Evolutionary conservation across 2,113 vertebrate genomes (phyloP).

Genomic region (Onychostruthus taczanowskii): DNA sequence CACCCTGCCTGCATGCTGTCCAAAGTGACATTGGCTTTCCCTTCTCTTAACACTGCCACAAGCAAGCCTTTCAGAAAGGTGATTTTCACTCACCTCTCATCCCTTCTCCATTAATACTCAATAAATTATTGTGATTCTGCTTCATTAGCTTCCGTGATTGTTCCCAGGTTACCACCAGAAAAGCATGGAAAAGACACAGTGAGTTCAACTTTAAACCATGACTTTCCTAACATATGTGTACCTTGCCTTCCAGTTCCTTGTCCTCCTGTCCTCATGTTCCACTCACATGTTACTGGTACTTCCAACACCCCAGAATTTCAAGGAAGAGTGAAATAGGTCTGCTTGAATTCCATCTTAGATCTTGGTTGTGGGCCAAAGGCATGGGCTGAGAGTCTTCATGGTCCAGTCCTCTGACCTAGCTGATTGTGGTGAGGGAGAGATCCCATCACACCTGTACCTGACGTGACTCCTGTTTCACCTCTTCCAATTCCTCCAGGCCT

Average conservation of each 20-base stretch:
- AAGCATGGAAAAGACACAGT: background rate
- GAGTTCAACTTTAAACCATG: background rate
- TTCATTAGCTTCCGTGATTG: background rate
- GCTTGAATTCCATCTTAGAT: background rate
- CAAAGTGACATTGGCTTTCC: background rate
- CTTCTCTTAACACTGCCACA: background rate
- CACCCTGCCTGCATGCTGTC: background rate
- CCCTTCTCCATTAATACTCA: background rate
- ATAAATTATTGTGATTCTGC: background rate
- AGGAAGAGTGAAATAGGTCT: background rate
- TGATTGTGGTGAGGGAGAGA: background rate
- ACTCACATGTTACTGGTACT: background rate
- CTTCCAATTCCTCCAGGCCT: background rate
- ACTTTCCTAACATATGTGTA: background rate
- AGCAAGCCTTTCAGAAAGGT: background rate
- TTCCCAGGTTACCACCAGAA: background rate
- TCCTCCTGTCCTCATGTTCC: background rate
- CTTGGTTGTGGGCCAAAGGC: background rate
- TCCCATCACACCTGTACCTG: background rate
- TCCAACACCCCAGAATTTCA: background rate
- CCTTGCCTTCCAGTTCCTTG: background rate
- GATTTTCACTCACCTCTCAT: background rate
- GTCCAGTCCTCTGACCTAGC: background rate
- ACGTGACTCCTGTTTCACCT: background rate
- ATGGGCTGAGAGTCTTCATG: background rate